Evolutionary conservation across 37 sponge, comb jelly and placozoan species (phyloP).

Genomic region (Spongilla lacustris): DNA sequence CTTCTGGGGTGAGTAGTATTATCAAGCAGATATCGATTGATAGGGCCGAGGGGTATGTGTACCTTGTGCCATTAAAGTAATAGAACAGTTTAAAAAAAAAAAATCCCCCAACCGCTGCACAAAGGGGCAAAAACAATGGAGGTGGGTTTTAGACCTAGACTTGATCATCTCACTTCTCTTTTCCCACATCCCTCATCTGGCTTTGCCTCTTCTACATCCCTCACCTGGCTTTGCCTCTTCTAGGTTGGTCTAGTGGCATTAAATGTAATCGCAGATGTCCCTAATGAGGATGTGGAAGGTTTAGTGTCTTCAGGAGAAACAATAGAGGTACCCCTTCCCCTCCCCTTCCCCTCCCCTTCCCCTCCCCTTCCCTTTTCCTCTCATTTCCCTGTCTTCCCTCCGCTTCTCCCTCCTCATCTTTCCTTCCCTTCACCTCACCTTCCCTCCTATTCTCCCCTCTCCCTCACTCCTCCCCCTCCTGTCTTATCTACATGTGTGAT

Average conservation of each 20-base stretch:
- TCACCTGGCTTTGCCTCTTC: background rate
- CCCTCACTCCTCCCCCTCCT: background rate
- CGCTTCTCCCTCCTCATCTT: background rate
- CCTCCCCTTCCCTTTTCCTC: background rate
- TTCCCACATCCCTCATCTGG: background rate
- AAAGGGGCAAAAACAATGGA: too few relatives aligned
- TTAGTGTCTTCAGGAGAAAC: background rate
- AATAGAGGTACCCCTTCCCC: background rate
- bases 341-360: background rate
- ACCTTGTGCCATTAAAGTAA: too few relatives aligned
- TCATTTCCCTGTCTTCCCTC: background rate
- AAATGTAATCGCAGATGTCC: conserved; percentile 69
- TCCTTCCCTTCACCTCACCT: background rate
- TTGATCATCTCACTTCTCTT: too few relatives aligned
- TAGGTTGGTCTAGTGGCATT: conserved; percentile 84
- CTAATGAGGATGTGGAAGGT: background rate
- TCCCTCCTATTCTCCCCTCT: background rate
- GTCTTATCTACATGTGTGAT: too few relatives aligned
- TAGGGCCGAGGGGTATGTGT: too few relatives aligned
- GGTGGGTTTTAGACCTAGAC: too few relatives aligned
- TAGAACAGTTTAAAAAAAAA: too few relatives aligned
- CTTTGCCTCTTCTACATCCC: background rate
- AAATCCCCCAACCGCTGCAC: too few relatives aligned
- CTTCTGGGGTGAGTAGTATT: too few relatives aligned
- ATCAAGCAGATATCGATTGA: too few relatives aligned